phyloP scores from a whole-genome alignment of 2,797 vertebrate species.

The Leuciscus waleckii region DNA sequence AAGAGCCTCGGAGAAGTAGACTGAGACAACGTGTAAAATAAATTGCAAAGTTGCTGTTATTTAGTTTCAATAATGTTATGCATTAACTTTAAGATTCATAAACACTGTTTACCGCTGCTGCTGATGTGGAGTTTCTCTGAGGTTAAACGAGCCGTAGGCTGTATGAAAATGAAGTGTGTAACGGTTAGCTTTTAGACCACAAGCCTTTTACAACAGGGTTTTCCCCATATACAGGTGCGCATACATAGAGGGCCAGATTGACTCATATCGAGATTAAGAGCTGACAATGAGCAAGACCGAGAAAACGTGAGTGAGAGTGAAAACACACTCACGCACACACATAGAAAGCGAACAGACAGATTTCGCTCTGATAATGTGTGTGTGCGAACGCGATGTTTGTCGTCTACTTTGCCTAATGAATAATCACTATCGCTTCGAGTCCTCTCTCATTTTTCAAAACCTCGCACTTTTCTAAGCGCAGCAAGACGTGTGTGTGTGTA shows the following conservation, averaged over 20 bases:
- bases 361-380: constrained; percentile 1
- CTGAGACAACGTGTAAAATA: neutral
- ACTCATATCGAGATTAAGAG: constrained; percentile 37
- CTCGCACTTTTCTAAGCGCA: constrained; percentile 21
- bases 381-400: neutral
- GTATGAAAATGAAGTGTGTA: constrained; percentile 22
- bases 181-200: constrained; percentile 19
- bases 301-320: constrained; percentile 41
- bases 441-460: constrained; percentile 34
- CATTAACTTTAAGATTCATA: neutral
- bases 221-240: constrained; percentile 24
- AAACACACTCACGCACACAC: neutral
- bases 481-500: neutral
- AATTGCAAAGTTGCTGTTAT: neutral
- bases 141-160: neutral
- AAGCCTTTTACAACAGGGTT: constrained; percentile 27
- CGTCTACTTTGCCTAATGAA: constrained; percentile 47
- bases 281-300: constrained; percentile 18
- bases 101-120: neutral
- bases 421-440: constrained; percentile 46
- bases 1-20: neutral
- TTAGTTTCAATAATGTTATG: neutral
- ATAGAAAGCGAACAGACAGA: neutral
- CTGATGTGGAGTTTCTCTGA: neutral
- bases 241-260: neutral